Evolutionary conservation across 92 coral and sea anemone species (phyloP).

Genomic region (Galaxea fascicularis): DNA sequence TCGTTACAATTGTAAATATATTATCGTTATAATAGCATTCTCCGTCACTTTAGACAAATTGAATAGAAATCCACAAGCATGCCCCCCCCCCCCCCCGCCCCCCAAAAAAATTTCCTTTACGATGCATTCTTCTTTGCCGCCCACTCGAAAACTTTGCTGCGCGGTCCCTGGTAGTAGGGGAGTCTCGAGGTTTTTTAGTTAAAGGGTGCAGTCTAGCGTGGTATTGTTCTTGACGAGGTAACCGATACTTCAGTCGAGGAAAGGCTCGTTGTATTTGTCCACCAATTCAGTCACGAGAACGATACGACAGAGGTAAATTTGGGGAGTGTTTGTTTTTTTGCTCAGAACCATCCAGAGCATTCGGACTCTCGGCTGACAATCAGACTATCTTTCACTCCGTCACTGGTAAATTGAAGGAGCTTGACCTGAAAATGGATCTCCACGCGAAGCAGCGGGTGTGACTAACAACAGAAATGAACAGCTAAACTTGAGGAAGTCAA

Average conservation of each 20-base stretch:
- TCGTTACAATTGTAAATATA: no score
- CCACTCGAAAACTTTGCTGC: no score
- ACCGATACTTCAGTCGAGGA: slow-evolving; percentile 38
- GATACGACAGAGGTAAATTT: slow-evolving; percentile 16
- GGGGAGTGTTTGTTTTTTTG: no score
- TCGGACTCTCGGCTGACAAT: slow-evolving; percentile 42
- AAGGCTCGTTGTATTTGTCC: slow-evolving; percentile 27
- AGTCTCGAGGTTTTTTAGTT: no score
- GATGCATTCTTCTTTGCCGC: no score
- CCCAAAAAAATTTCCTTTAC: no score
- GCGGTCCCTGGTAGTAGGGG: no score
- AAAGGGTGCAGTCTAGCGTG: no score
- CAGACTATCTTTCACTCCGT: slow-evolving; percentile 38
- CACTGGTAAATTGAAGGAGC: slow-evolving; percentile 32
- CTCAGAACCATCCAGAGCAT: slow-evolving; percentile 12
- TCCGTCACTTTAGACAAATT: no score
- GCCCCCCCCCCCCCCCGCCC: no score
- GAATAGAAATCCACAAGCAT: no score
- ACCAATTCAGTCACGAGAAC: slow-evolving; percentile 30
- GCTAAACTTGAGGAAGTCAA: slow-evolving; percentile 48
- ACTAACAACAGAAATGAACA: slow-evolving; percentile 38
- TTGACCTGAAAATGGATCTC: slow-evolving; percentile 14
- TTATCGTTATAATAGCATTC: no score
- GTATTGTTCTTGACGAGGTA: slow-evolving; percentile 32
- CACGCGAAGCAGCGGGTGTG: slow-evolving; percentile 41